Percentiles rank a stretch among this genome's conserved stretches.
Conservation (phyloP, 2,888 invertebrate species). For the Mythimna loreyi region DNA sequence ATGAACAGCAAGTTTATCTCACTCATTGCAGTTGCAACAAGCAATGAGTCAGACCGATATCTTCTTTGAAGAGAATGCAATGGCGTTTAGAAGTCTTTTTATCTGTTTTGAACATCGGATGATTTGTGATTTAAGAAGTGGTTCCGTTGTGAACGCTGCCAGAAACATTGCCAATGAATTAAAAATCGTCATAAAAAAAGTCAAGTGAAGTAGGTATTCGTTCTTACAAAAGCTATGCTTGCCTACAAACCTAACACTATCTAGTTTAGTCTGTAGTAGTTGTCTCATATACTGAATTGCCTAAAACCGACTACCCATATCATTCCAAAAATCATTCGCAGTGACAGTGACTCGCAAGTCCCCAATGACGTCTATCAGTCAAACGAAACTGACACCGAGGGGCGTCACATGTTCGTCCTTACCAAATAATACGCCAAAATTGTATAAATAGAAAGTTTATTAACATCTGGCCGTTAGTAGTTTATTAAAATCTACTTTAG, state of each 20-base stretch:
- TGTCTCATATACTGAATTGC: background rate
- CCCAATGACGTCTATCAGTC: constrained; percentile 59
- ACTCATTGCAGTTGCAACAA: no score
- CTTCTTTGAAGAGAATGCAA: no score
- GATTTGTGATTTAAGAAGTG: no score
- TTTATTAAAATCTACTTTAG: constrained; percentile 1
- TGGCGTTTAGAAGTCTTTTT: no score
- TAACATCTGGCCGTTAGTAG: constrained; percentile 52
- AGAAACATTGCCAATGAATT: background rate
- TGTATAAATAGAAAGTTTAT: constrained; percentile 65
- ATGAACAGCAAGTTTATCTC: no score
- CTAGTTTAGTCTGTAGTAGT: background rate
- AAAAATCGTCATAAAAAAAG: background rate
- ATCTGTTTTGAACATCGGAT: no score
- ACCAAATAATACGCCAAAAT: constrained; percentile 38
- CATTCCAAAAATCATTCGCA: constrained; percentile 11
- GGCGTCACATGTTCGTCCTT: constrained; percentile 49
- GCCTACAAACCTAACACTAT: background rate
- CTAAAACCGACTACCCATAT: background rate
- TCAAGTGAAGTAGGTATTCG: background rate
- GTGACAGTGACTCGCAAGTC: constrained; percentile 44
- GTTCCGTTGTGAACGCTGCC: background rate
- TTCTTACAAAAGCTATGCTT: background rate
- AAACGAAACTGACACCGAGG: constrained; percentile 55
- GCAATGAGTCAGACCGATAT: no score